phyloP scores from a whole-genome alignment of 2,888 invertebrate species.

The Dermolepida albohirtum region DNA sequence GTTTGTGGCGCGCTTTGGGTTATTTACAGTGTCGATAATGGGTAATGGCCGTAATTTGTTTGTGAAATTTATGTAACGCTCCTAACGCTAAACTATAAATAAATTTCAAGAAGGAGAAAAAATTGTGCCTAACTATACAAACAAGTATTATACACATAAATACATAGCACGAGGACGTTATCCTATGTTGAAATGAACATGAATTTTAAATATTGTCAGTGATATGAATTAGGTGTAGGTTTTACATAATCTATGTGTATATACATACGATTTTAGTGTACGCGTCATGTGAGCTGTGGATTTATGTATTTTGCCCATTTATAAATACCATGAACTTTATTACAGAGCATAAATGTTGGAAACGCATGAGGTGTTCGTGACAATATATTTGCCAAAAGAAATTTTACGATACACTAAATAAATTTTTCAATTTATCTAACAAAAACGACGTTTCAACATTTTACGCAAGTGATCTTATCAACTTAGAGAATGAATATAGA shows the following conservation, averaged over 20 bases:
- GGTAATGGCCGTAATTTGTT: constrained; percentile 38
- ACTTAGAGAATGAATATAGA: background rate
- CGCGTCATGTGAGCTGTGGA: background rate
- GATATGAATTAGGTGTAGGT: constrained; percentile 24
- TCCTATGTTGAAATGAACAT: constrained; percentile 20
- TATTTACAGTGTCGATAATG: constrained; percentile 39
- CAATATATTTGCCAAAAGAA: constrained; percentile 5
- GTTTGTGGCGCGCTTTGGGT: constrained; percentile 35
- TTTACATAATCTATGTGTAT: constrained; percentile 15
- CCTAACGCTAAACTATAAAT: constrained; percentile 36
- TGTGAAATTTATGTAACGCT: constrained; percentile 37
- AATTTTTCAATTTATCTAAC: too few relatives aligned
- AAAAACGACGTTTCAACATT: too few relatives aligned
- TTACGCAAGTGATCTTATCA: too few relatives aligned
- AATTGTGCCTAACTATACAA: background rate
- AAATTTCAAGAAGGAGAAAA: constrained; percentile 12
- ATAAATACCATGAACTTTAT: constrained; percentile 10
- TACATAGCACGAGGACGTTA: constrained; percentile 10
- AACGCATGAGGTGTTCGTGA: background rate
- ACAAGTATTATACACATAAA: background rate
- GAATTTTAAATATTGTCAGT: constrained; percentile 15
- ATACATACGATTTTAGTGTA: background rate
- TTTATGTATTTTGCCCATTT: background rate
- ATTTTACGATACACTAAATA: background rate
- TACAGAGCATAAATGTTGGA: constrained; percentile 5